Evolutionary conservation across 2,888 invertebrate species (phyloP).

Genomic region (Lycocerus yunnanus): DNA sequence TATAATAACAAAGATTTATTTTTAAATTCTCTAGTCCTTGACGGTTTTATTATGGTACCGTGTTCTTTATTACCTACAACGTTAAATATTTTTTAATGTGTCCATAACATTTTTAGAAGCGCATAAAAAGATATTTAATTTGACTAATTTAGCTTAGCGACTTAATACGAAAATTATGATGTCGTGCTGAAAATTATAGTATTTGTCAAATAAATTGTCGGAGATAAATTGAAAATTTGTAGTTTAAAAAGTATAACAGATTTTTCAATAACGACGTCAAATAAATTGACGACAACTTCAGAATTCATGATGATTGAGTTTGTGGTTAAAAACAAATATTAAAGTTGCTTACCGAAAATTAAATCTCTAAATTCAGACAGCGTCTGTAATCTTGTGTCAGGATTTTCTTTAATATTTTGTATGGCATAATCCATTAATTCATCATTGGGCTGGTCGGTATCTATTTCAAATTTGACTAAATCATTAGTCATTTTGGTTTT

Average conservation of each 20-base stretch:
- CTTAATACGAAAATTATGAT: background rate
- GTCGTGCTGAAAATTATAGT: background rate
- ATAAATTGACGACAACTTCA: background rate
- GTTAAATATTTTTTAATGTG: background rate
- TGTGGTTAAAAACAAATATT: background rate
- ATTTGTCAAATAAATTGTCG: background rate
- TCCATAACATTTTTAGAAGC: background rate
- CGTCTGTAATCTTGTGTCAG: slow-evolving; percentile 67
- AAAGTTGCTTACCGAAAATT: slow-evolving; percentile 66
- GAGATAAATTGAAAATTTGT: background rate
- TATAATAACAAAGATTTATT: too few species aligned
- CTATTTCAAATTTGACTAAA: slow-evolving; percentile 61
- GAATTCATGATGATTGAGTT: background rate
- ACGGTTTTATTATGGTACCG: background rate
- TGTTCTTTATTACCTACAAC: background rate
- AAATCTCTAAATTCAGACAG: slow-evolving; percentile 74
- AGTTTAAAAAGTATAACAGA: background rate
- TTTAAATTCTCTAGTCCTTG: too few species aligned
- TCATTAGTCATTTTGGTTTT: slow-evolving; percentile 40
- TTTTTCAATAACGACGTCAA: background rate
- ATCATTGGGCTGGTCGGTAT: slow-evolving; percentile 67
- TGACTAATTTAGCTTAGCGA: background rate
- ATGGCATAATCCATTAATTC: slow-evolving; percentile 71
- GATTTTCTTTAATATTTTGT: slow-evolving; percentile 70
- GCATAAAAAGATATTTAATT: background rate